Conservation (phyloP, 2,797 vertebrate genomes). For the Pagetopsis macropterus region DNA sequence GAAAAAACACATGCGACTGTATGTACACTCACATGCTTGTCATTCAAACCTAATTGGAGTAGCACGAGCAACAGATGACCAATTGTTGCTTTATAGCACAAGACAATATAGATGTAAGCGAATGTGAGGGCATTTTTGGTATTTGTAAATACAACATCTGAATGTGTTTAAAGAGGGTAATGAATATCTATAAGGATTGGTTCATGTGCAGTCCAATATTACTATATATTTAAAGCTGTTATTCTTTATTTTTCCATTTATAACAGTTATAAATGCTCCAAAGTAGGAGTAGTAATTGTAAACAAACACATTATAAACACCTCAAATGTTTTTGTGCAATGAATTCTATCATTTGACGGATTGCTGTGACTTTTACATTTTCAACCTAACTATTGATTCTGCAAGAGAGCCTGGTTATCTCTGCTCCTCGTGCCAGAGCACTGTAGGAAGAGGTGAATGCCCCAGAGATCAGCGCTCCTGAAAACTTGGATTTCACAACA, state of each 20-base stretch:
- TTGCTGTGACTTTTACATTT: neutral
- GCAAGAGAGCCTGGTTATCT: neutral
- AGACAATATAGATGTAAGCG: neutral
- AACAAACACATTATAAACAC: neutral
- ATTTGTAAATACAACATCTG: neutral
- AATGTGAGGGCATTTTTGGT: neutral
- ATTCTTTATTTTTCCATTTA: neutral
- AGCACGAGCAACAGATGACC: neutral
- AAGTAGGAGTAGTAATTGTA: too few species aligned
- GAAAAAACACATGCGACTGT: neutral
- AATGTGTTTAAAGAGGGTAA: conserved; percentile 2
- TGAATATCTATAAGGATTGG: neutral
- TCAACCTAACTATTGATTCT: neutral
- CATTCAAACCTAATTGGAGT: conserved; percentile 10
- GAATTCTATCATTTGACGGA: too few species aligned
- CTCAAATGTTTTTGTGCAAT: too few species aligned
- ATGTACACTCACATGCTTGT: neutral
- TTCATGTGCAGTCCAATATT: neutral
- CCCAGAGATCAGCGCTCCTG: conserved; percentile 27
- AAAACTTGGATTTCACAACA: conserved; percentile 21
- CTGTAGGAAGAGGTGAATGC: conserved; percentile 27
- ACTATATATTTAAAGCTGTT: neutral
- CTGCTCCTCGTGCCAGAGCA: conserved; percentile 4
- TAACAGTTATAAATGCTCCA: neutral
- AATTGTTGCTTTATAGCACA: neutral